These are phyloP conservation scores for Clarias platycephalus DNA, from an alignment of 2,797 vertebrate species.

Conservation along the genomic window DNA sequence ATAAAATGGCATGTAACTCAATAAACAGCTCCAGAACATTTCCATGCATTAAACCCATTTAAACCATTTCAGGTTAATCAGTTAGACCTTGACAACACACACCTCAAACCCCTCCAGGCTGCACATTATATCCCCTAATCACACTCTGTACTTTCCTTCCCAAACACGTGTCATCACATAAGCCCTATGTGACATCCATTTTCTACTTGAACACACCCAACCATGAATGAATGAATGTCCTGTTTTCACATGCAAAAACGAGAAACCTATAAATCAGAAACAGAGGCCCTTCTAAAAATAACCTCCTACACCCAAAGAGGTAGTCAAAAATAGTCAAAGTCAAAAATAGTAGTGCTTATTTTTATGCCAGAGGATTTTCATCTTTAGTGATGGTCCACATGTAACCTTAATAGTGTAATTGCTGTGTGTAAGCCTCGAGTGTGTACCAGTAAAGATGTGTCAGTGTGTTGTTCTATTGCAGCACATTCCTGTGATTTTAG, in stretches of 20 bases:
- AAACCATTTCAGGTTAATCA: background rate
- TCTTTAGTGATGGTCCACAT: slow-evolving; percentile 41
- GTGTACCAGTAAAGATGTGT: slow-evolving; percentile 17
- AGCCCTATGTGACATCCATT: slow-evolving; percentile 31
- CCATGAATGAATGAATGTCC: slow-evolving; percentile 49
- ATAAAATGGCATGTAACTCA: background rate
- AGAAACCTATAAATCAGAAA: slow-evolving; percentile 39
- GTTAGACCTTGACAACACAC: background rate
- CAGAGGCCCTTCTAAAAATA: slow-evolving; percentile 53
- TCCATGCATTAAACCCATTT: background rate
- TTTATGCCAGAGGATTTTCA: slow-evolving; percentile 36
- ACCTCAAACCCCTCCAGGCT: background rate
- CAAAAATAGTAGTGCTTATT: slow-evolving; percentile 24
- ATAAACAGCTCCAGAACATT: background rate
- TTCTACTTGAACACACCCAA: slow-evolving; percentile 37
- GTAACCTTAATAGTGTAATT: slow-evolving; percentile 46
- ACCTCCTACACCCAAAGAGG: slow-evolving; percentile 46
- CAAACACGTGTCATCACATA: background rate
- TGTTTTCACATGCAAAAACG: slow-evolving; percentile 41
- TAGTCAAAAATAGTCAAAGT: background rate
- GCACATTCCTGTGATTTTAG: background rate
- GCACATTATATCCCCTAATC: background rate
- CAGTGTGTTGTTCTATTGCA: background rate
- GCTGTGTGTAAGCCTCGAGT: slow-evolving; percentile 17
- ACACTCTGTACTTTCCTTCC: background rate